Evolutionary conservation across 1,140 invertebrate genomes (phyloP), one percentile per base, ranked within the genome.

Genomic region (Drosophila ogumai): DNA sequence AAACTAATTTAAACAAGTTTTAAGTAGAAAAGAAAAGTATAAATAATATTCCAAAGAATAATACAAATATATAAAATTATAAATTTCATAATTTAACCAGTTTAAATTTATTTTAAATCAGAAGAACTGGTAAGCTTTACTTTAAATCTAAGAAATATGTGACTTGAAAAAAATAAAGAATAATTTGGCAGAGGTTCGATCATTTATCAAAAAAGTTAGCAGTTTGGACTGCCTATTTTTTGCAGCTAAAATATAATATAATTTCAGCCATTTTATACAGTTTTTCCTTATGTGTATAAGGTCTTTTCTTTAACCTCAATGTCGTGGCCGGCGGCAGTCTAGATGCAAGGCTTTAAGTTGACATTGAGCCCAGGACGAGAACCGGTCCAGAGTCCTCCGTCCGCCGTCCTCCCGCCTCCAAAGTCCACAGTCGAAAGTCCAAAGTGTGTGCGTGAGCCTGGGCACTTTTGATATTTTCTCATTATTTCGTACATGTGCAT

Each of bases 381-480:
- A 13, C 41, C 13, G 32, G 72, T 58, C 61, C 67, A 36, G 40
- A 63, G 60, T 59, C 40, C 55, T 19, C n/a, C 10, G 5, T 17
- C 25, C n/a, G 0, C n/a, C 17, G 6, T 17, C 25, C 28, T 3
- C 28, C 17, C 6, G 12, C 12, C 50, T 19, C 32, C 34, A 25
- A 36, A 38, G 50, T 41, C 60, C 54, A 63, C 25, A 46, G 50
- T 38, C 46, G 22, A 56, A 65, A 76, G 67, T 72, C 71, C 75
- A 63, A 67, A 73, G 69, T 69, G 66, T 82, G 71, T 66, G 81
- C 63, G 75, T 81, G 60, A 34, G 74, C 66, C 69, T 38, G 41
- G 66, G 68, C 73, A 90, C 81, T 88, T 88, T 90, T 90, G 69
- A 90, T 90, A 85, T 85, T 88, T 88, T 88, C 86, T 88, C 86